phyloP scores from a whole-genome alignment of 2,888 invertebrate species.

The Apocheima hispidaria region DNA sequence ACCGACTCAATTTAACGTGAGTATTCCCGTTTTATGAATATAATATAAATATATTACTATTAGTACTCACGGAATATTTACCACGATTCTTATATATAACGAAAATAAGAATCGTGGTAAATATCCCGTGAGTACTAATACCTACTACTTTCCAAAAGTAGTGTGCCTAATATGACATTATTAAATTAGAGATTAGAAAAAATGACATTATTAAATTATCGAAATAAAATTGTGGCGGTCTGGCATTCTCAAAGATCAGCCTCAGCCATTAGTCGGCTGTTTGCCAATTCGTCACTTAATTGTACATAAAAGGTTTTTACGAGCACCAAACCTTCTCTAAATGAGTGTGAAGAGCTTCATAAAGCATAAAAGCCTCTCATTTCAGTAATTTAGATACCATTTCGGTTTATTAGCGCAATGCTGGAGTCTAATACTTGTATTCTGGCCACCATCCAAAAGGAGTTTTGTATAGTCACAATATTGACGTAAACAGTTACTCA shows the following conservation, averaged over 20 bases:
- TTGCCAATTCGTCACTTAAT: constrained; percentile 28
- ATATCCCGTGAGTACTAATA: no score
- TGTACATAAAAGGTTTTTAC: constrained; percentile 30
- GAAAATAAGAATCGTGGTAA: no score
- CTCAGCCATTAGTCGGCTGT: constrained; percentile 13
- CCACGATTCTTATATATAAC: no score
- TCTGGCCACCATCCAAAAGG: constrained; percentile 31
- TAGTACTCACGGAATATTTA: no score
- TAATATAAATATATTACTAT: no score
- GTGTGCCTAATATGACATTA: no score
- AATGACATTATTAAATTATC: no score
- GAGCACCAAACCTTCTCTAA: constrained; percentile 17
- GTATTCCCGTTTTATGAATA: no score
- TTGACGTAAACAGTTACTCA: constrained; percentile 6
- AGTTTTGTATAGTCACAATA: neutral
- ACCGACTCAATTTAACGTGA: no score
- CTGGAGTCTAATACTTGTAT: constrained; percentile 29
- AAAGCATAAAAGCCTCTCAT: constrained; percentile 36
- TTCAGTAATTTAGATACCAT: constrained; percentile 41
- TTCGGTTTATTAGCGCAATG: constrained; percentile 40
- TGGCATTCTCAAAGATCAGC: neutral
- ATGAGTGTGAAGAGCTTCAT: constrained; percentile 32
- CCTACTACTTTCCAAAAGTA: no score
- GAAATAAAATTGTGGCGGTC: neutral
- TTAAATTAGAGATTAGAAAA: no score